A percentile compares a stretch with the other conserved stretches of the same genome.
Conservation (phyloP, 1,140 invertebrate genomes). For the Mamestra configurata region DNA sequence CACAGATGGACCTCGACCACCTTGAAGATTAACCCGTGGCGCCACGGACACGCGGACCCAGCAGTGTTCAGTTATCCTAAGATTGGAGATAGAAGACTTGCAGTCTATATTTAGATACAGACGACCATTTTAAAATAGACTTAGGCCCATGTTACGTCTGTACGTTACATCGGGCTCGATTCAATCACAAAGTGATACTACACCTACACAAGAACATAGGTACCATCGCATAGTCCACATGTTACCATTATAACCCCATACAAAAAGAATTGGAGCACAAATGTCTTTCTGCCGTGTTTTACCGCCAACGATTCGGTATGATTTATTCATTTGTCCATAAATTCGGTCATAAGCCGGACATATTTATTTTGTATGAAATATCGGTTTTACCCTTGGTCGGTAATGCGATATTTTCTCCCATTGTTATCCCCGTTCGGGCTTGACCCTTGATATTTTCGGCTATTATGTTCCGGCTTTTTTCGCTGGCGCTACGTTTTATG, state of each 20-base stretch:
- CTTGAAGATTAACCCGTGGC: no score
- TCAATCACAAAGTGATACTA: no score
- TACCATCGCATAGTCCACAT: no score
- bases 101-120: not conserved
- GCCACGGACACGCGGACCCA: no score
- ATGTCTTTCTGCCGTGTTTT: constrained; percentile 37
- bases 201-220: no score
- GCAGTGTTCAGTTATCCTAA: no score
- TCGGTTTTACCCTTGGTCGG: constrained; percentile 43
- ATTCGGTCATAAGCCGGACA: constrained; percentile 49
- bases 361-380: constrained; percentile 54
- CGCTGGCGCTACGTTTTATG: constrained; percentile 21
- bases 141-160: no score
- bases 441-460: constrained; percentile 52
- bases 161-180: no score
- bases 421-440: constrained; percentile 52
- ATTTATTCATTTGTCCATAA: constrained; percentile 53
- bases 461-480: constrained; percentile 20
- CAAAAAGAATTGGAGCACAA: constrained; percentile 3
- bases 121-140: not conserved
- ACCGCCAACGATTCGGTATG: constrained; percentile 45
- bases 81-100: no score
- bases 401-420: constrained; percentile 50
- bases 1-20: no score
- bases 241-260: not conserved